A percentile compares a stretch with the other conserved stretches of the same genome.
phyloP scores from a whole-genome alignment of 2,888 invertebrate genomes.

The Plagodis dolabraria region DNA sequence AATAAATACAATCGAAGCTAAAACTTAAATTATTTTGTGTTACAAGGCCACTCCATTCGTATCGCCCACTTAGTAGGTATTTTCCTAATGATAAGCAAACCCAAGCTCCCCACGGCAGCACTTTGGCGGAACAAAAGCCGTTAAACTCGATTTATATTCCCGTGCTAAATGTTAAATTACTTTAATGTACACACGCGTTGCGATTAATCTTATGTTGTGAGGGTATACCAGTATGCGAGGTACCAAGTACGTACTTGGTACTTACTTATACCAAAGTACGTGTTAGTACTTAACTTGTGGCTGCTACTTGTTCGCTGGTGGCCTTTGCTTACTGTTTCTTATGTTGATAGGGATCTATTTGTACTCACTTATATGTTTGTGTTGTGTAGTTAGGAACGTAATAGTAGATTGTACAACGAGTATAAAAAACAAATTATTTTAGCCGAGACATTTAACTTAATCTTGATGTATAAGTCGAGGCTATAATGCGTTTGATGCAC shows the following conservation, averaged over 20 bases:
- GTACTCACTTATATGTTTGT: too few relatives aligned
- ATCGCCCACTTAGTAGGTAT: constrained; percentile 32
- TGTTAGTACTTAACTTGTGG: constrained; percentile 52
- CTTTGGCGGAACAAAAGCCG: constrained; percentile 55
- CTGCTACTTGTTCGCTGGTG: constrained; percentile 49
- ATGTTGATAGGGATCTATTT: too few relatives aligned
- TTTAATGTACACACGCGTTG: constrained; percentile 68
- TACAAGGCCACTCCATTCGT: constrained; percentile 9
- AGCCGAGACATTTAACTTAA: too few relatives aligned
- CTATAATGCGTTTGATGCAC: too few relatives aligned
- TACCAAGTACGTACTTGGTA: constrained; percentile 25
- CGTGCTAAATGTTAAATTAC: constrained; percentile 77
- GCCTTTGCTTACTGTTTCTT: neutral
- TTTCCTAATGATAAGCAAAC: constrained; percentile 38
- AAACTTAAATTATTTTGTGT: constrained; percentile 12
- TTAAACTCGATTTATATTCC: constrained; percentile 76
- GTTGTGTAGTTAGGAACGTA: too few relatives aligned
- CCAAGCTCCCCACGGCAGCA: constrained; percentile 39
- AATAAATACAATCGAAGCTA: constrained; percentile 1
- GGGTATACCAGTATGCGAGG: neutral
- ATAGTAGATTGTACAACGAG: too few relatives aligned
- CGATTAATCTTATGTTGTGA: constrained; percentile 66
- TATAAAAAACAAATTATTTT: too few relatives aligned
- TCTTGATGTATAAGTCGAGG: too few relatives aligned
- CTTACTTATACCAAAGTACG: neutral